A percentile compares a stretch with the other conserved stretches of the same genome.
These are phyloP conservation scores for Leguminivora glycinivorella DNA, from an alignment of 1,140 invertebrate genomes.

Conservation along the genomic window DNA sequence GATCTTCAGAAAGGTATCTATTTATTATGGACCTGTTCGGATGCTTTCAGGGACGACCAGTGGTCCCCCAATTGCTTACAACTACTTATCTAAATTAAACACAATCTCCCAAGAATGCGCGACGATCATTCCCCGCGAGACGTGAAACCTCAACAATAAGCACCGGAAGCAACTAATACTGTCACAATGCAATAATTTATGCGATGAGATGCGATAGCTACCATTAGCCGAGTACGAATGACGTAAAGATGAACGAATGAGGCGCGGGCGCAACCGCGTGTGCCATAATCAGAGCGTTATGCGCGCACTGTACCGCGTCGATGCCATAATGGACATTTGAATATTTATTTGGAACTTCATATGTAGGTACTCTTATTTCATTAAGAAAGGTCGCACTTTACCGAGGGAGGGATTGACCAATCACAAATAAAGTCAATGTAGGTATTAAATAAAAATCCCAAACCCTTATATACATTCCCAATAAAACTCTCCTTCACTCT, in stretches of 20 bases:
- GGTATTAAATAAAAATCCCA: too few relatives aligned
- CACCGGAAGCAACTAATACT: background rate
- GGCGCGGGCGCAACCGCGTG: background rate
- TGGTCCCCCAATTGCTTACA: too few relatives aligned
- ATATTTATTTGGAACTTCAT: background rate
- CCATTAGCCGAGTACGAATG: background rate
- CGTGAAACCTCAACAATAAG: background rate
- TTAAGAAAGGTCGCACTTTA: too few relatives aligned
- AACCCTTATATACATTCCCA: too few relatives aligned
- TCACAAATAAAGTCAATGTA: too few relatives aligned
- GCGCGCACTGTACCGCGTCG: background rate
- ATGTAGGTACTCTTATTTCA: too few relatives aligned
- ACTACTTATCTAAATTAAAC: too few relatives aligned
- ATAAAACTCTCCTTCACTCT: too few relatives aligned
- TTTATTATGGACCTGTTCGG: too few relatives aligned
- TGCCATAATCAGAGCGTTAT: conserved; percentile 1
- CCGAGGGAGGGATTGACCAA: too few relatives aligned
- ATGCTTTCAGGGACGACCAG: too few relatives aligned
- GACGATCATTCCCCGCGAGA: background rate
- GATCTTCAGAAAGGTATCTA: too few relatives aligned
- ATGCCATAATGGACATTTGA: background rate
- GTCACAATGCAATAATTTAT: conserved; percentile 17
- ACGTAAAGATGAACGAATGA: background rate
- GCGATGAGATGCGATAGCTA: conserved; percentile 2
- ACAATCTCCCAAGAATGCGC: background rate